Evolutionary conservation across 2,888 invertebrate species (phyloP), one percentile per base, ranked within the genome.

Genomic region (Dinocampus coccinellae): DNA sequence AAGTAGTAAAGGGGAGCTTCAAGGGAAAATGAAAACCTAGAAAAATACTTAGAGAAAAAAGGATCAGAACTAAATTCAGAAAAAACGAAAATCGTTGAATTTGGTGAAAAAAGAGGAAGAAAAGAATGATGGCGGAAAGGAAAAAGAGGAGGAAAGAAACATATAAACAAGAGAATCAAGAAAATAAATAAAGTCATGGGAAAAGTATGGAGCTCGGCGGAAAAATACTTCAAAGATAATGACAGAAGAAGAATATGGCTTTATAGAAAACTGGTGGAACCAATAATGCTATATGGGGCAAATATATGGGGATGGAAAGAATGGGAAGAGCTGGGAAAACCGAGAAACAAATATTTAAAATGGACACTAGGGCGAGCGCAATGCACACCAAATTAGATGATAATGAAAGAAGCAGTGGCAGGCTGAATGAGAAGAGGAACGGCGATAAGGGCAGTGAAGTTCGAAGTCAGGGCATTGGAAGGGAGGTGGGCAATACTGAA

Each of bases 291-390:
- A 2, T 75, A 73, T 29, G 74, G 61, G 11, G 76, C 76, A 0
- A 75, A 70, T 24, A 71, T 77, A 3, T 75, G 76, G 47, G 76
- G 78, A 11, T 67, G 70, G 68, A 26, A 33, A 3, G 73, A 75
- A 7, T 1, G 16, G 2, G 39, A 1, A 4, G 67, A 55, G 9
- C 9, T 73, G 2, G 70, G 70, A 39, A 66, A 20, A 34, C 10
- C 73, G 4, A 70, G 70, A 0, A 58, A 36, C 9, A 71, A 70
- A 53, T 75, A 70, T 34, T 0, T 69, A 0, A 73, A 65, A 65
- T 71, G 71, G 66, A 29, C 13, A 11, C 24, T 69, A 24, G 69
- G 63, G 2, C 13, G 73, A 10, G 67, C 63, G 6, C 33, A 29
- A 36, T 62, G 64, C 9, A 64, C 70, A 0, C 72, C 69, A 7